A percentile compares a stretch with the other conserved stretches of the same genome.
Conservation (phyloP, 2,888 invertebrate species). For the Selenia dentaria region DNA sequence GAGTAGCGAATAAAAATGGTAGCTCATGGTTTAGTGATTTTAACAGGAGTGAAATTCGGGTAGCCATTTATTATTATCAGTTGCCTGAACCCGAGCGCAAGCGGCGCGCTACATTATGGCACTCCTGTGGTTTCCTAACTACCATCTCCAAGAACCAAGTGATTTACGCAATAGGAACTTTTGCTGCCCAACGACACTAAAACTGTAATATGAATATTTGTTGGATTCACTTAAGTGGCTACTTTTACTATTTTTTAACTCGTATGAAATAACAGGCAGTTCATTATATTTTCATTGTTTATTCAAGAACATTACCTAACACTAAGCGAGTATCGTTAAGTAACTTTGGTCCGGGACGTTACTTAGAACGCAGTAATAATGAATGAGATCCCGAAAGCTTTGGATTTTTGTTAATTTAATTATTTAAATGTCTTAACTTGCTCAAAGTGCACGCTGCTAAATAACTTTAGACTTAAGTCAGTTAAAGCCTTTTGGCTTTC, state of each 20-base stretch:
- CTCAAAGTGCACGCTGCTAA: no score
- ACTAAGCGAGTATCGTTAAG: conserved; percentile 32
- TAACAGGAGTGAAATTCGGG: conserved; percentile 48
- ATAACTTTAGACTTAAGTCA: no score
- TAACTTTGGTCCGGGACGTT: conserved; percentile 29
- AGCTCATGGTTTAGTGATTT: conserved; percentile 40
- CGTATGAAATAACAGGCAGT: not conserved
- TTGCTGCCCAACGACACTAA: conserved; percentile 45
- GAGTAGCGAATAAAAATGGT: conserved; percentile 5
- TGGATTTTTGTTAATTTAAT: no score
- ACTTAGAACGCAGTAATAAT: conserved; percentile 46
- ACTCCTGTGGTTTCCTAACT: conserved; percentile 62
- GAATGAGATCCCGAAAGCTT: no score
- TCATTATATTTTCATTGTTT: conserved; percentile 6
- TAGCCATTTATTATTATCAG: conserved; percentile 63
- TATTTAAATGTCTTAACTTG: no score
- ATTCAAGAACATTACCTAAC: conserved; percentile 11
- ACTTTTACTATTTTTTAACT: conserved; percentile 18
- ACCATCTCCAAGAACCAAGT: conserved; percentile 52
- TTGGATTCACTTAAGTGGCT: conserved; percentile 36
- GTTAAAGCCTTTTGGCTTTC: no score
- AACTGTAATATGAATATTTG: conserved; percentile 53
- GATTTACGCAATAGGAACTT: conserved; percentile 57
- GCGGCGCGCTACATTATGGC: conserved; percentile 51
- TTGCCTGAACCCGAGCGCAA: conserved; percentile 40